Evolutionary conservation across 2,888 invertebrate species (phyloP), one percentile per base, ranked within the genome.

Genomic region (Drosophila rellima): DNA sequence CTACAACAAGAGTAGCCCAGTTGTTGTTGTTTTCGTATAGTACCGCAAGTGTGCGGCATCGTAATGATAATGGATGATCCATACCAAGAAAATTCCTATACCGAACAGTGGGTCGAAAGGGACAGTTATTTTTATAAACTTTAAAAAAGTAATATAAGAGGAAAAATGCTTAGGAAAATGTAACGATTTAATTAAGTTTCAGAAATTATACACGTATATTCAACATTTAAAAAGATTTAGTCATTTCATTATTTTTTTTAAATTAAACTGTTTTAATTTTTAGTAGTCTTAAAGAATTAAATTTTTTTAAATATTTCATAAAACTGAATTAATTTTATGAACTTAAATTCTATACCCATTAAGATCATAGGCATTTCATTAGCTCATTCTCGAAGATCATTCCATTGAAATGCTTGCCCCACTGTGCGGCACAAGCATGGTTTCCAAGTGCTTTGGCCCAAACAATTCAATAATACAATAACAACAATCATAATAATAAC

Each of bases 381-480:
- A 7, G 17, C 3, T 17, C 31, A 1, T 13, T 29, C 10, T 7
- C 10, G 11, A 2, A n/a, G 23, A 8, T n/a, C 10, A n/a, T 13
- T 10, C 2, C 1, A 15, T 15, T 7, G 33, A 15, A 3, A 7
- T 8, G 13, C 10, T 52, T 51, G 52, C 7, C 37, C 67, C 86
- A 82, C 74, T 80, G 82, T 82, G 17, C 80, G 23, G 26, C 51
- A 6, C 15, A 37, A 31, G 40, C 65, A 71, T 68, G 60, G 68
- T 74, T 73, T 80, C 88, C 86, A 88, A 85, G 89, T 82, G 89
- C 86, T 88, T 82, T 88, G 88, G 89, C 88, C 88, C 82, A 86
- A 86, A 89, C 89, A 86, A 86, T 86, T 86, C 85, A 89, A 89
- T 89, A 89, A 88, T 80, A 86, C 85, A 86, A 86, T 89, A 86